Evolutionary conservation across 2,888 invertebrate genomes (phyloP), one percentile per base, ranked within the genome.

Genomic region (Parnassius mnemosyne): DNA sequence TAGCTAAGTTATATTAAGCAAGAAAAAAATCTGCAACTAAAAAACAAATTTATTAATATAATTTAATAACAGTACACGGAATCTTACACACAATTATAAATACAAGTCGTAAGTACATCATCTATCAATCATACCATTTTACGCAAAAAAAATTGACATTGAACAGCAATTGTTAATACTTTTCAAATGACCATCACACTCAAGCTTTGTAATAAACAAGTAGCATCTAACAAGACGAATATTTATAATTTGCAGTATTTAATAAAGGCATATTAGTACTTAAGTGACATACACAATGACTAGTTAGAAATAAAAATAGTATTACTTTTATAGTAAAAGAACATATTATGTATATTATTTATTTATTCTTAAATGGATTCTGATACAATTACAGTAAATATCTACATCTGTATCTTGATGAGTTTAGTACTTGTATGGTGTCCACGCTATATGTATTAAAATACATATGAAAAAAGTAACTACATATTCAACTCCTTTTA

Each of bases 31-130:
- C 66, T 69, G 75, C 79, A 79, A 82, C 82, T 83, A 77, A 81
- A 84, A 81, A 83, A 79, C 76, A 81, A 78, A 77, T 87, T 83
- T 85, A 85, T 85, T 87, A 78, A 70, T 68, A 69, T 71, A 70
- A 77, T 71, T 73, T 75, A 75, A 75, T 75, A 79, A 77, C 73
- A 73, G 77, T 70, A 68, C 44, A 52, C 44, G 51, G 52, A 60
- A 44, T 44, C 54, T 60, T 57, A 59, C 20, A 53, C 41, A 51
- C 11, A 71, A 68, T 58, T 55, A 67, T 70, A 60, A 50, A 51
- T 62, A 66, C 54, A 65, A 65, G 65, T 51, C 52, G 53, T 63
- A 60, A 58, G 63, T 64, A 53, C 52, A 63, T 43, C 13, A 11
- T 25, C 49, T 49, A 46, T 41, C 10, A 3, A 49, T 20, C 25